Evolutionary conservation across 2,113 vertebrate species (phyloP), one percentile per base, ranked within the genome.

Genomic region (Indicator indicator): DNA sequence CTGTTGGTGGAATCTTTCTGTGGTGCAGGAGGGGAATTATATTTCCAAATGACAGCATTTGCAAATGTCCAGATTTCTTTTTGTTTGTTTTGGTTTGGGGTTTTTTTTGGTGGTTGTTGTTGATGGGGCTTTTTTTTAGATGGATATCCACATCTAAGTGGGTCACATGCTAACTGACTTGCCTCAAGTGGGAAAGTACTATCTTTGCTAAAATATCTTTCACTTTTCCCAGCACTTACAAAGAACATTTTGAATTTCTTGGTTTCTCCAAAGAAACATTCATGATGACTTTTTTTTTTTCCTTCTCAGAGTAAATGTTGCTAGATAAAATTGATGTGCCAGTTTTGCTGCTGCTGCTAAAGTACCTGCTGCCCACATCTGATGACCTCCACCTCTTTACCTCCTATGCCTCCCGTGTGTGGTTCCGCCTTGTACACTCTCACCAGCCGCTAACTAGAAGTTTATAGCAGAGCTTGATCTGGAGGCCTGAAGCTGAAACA

Each of bases 221-320:
- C 15, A 16, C 5, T 72, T 78, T 77, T 71, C 4, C 42, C 70
- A 68, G 28, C 46, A 33, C 13, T 17, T 40, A 11, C 0, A 33
- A 3, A 2, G 12, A 58, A 21, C 8, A 4, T 26, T 33, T 33
- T 23, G 7, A 54, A 12, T 21, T 40, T 72, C 30, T 9, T 2
- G 0, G 0, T 52, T 78, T 54, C 27, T 16, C 0, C 0, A 27
- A 33, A 40, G 17, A 62, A 30, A 16, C 18, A 4, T 28, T 33
- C 2, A 10, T 1, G 32, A 77, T 9, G 5, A 9, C 4, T 48
- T 40, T 44, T 56, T 48, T 33, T 40, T 5, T 14, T 21, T 16
- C 1, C 5, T 19, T 9, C 7, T 6, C 38, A 6, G 18, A 16
- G 36, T 3, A 3, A 28, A 11, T 0, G 15, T 1, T 44, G 4